Evolutionary conservation across 2,888 invertebrate genomes (phyloP), one percentile per base, ranked within the genome.

Genomic region (Xiphydria camelus): DNA sequence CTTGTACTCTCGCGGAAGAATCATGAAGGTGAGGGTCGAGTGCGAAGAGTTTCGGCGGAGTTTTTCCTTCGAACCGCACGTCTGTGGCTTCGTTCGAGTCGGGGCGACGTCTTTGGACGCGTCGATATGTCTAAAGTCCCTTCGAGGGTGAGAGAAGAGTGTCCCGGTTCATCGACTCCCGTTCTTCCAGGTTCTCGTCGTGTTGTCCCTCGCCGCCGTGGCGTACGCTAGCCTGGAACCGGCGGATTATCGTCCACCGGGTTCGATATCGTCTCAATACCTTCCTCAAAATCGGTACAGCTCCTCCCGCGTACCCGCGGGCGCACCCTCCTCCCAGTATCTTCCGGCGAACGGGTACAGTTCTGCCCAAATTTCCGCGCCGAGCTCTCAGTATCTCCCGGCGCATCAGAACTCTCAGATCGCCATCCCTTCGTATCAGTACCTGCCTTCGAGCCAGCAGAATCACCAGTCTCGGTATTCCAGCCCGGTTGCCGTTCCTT

Each of bases 381-480:
- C 53, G 1, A 41, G 51, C 22, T 53, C 52, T 39, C 37, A 47
- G 15, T 60, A 60, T 42, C 36, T 57, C 19, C 56, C 52, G 19
- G 52, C 49, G n/a, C n/a, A n/a, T n/a, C n/a, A n/a, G n/a, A n/a
- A n/a, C n/a, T n/a, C n/a, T n/a, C n/a, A n/a, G n/a, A 14, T 26
- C 14, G 26, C 10, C 14, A 3, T 54, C 18, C 66, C 62, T 14
- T 60, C 76, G 65, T 53, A 75, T 62, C 75, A 77, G 35, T 81
- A 80, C 59, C 57, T 80, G 1, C 79, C 80, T 2, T 76, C 48
- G 72, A 76, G 49, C 25, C n/a, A n/a, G n/a, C n/a, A n/a, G n/a
- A n/a, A n/a, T n/a, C n/a, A 53, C 39, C 37, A 47, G 15, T 60
- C n/a, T n/a, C n/a, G n/a, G n/a, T n/a, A n/a, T n/a, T n/a, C n/a